Base-by-base conservation (phyloP, 2,113 vertebrate genomes). In the Bungarus multicinctus region DNA sequence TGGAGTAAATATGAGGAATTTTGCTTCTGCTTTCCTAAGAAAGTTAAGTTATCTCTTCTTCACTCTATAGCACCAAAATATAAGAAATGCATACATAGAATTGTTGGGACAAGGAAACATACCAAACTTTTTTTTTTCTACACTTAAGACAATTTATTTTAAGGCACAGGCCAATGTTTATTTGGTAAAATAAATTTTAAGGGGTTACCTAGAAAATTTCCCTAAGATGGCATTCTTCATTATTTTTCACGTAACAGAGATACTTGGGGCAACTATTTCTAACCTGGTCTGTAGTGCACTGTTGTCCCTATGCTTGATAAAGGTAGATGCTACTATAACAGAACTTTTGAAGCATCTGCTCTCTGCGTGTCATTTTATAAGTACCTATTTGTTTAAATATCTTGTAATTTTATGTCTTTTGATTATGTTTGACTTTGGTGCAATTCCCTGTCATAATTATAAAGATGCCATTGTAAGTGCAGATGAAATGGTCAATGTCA, bases 21-120 rank as follows among this genome's bases (percentile, higher is more conserved):
- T 95, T 94, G 69, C 94, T 97, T 94, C 93, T 58, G 8, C 74
- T 92, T 92, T 85, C 30, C 60, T n/a, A 69, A 69, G 60, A 69
- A 64, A 5, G 60, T 5, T 69, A 69, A 14, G 4, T 69, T 30
- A 27, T 64, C 9, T 64, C 60, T 30, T 69, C 30, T 69, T 69
- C 1, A 69, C 30, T 1, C 27, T 69, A 69, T n/a, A 69, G 30
- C 30, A 69, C 60, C 11, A 69, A 69, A 69, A n/a, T 34, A 30
- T 69, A 69, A 23, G 43, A 23, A 23, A 1, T 43, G 81, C 20
- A 22, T 9, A 47, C 25, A 14, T 14, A 90, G 6, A n/a, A 50
- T 27, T 64, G 14, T 6, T 50, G 30, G 50, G 87, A 20, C 12
- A 50, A 88, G 45, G 3, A 54, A 30, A n/a, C 6, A 52, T 2